Evolutionary conservation across 2,113 vertebrate species (phyloP).

Genomic region (Peromyscus polionotus): DNA sequence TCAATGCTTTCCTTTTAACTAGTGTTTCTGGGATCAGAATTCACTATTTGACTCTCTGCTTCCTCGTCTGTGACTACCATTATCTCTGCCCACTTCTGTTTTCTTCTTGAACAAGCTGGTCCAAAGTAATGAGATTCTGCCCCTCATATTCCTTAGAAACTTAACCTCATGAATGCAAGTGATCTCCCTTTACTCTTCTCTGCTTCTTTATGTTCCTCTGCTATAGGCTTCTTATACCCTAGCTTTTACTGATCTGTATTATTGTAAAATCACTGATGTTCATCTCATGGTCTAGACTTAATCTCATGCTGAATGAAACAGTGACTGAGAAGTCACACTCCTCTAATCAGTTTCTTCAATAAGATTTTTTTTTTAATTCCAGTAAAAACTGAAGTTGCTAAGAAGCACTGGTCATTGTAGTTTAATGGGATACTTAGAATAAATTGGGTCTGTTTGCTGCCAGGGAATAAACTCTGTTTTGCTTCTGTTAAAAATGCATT

Average conservation of each 20-base stretch:
- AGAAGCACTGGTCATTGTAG: background rate
- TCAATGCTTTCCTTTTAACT: conserved; percentile 48
- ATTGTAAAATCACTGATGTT: background rate
- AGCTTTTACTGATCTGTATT: background rate
- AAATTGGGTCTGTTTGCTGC: background rate
- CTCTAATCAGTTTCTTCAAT: background rate
- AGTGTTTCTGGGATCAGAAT: conserved; percentile 42
- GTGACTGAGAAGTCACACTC: background rate
- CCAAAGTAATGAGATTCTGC: conserved; percentile 10
- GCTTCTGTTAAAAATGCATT: background rate
- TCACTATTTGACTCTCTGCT: background rate
- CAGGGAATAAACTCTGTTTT: background rate
- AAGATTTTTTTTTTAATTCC: background rate
- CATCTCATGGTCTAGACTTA: background rate
- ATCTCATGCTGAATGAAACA: background rate
- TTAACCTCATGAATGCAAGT: background rate
- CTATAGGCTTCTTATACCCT: background rate
- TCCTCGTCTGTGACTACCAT: background rate
- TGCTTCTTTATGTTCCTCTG: background rate
- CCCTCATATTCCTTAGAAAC: background rate
- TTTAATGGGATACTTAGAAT: background rate
- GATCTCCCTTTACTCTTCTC: background rate
- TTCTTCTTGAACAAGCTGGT: background rate
- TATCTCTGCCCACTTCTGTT: background rate
- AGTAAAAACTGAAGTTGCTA: background rate